Evolutionary conservation across 2,888 invertebrate species (phyloP), one percentile per base, ranked within the genome.

Genomic region (Standfussiana lucernea): DNA sequence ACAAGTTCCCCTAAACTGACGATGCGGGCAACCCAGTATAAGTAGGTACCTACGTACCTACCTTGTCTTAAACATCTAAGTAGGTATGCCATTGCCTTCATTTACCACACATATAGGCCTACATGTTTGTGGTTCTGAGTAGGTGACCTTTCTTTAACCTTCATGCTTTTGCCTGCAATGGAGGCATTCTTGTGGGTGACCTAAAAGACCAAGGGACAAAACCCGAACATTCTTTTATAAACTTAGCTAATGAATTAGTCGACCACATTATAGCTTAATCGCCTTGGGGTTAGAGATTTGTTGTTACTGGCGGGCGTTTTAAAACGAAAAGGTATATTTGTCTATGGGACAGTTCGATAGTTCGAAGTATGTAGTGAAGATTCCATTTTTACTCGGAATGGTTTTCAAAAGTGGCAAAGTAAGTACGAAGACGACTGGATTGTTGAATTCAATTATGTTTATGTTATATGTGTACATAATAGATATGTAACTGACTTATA

Each of bases 181-280:
- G 8, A 18, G 18, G 47, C n/a, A 65, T 77, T 77, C 77, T 66
- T 76, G 65, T 75, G 61, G 50, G 6, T n/a, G 3, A 40, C 32
- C n/a, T 40, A 15, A 50, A 56, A 40, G 11, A 42, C 8, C 37
- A 24, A 50, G 32, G 28, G 18, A 18, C 0, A 35, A 2, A 13
- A 62, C 24, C 35, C 11, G 21, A 21, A 35, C 32, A 18, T 11
- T 8, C 32, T 35, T 32, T 21, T 32, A 10, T 59, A 21, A 32
- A 32, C 32, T 59, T 32, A 21, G 32, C 10, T 21, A 21, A 21
- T 59, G 4, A 32, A 59, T 18, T 18, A 59, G 18, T 59, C 10
- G 59, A 59, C 59, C 24, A 21, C 21, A 50, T n/a, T n/a, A 50
- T n/a, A 50, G n/a, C n/a, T 53, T n/a, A 10, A 24, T 10, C 50